Evolutionary conservation across 2,888 invertebrate species (phyloP), one percentile per base, ranked within the genome.

Genomic region (Stratiomys singularior): DNA sequence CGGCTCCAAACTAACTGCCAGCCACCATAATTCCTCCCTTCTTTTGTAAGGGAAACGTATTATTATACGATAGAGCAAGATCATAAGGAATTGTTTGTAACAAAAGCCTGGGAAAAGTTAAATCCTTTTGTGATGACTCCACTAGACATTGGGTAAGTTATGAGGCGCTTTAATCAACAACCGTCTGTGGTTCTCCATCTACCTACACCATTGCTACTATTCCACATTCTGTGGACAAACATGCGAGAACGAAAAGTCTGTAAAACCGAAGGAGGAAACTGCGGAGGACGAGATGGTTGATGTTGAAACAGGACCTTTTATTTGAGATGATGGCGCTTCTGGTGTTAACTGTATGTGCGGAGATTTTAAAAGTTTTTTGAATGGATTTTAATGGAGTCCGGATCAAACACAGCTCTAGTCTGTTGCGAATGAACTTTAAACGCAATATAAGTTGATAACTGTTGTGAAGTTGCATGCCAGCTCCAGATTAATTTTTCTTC

Each of bases 1-100:
- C 15, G 60, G 69, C 30, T 46, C 13, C 46, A 7, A 15, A 69
- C 46, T 25, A 69, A 47, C 15, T 18, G 23, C 66, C 30, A 30
- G 37, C 66, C 27, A 46, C 46, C 46, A 69, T 47, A 47, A 69
- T 69, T 69, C 69, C 46, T 25, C 21, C 7, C 4, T 25, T 60
- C 46, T 30, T 47, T 46, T 69, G 25, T 46, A 46, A 69, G 30
- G 30, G 23, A 25, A 69, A 23, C 47, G 46, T 69, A 69, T 69
- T 46, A 67, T 44, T 67, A 67, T 37, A n/a, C 46, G 21, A 67
- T 44, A 69, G 69, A 47, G 69, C 13, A 47, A 69, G 69, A 69
- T 69, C 69, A 69, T 69, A 69, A 69, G 69, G 69, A 69, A 69
- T 47, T 46, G 69, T 69, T 69, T 69, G 69, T 69, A 69, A 69